Evolutionary conservation across 1,140 invertebrate genomes (phyloP), one percentile per base, ranked within the genome.

Genomic region (Neodiprion lecontei): DNA sequence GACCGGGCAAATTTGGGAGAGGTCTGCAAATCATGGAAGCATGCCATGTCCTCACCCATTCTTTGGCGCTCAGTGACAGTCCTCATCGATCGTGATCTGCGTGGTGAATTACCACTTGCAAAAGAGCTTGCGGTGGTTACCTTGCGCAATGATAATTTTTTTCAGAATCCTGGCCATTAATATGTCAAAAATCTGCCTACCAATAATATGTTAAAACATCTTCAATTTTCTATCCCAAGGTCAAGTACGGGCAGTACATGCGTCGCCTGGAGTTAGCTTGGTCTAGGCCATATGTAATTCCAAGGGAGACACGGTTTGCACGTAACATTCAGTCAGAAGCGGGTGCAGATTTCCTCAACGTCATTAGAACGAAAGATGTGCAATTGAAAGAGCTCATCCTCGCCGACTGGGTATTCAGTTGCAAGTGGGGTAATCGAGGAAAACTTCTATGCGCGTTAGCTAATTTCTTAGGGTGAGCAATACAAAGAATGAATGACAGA

Each of bases 51-150:
- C 12, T 84, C 86, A 48, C 86, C 88, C 9, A 49, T 82, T 65
- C 83, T 88, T n/a, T 89, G 88, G 88, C 84, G 87, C 61, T 85
- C 83, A 9, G 81, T 88, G 72, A 86, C 80, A 49, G 72, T 89
- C 48, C 74, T 84, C 61, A 82, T 89, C 67, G 88, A 89, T 74
- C 82, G 83, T 17, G 88, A 88, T 74, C 75, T 89, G 21, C 78
- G 81, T 9, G 80, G 79, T 68, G 82, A 85, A 68, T 81, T 80
- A 9, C 80, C 83, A 1, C 72, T 85, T 9, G 82, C 83, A 3
- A 79, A 73, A 70, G 80, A 87, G 79, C 70, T 87, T 66, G 82
- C 83, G 73, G 85, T 87, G 73, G 7, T 70, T 77, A 23, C 14
- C 17, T 28, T 12, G n/a, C 48, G 17, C 12, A 48, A 14, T 23